Percentiles rank a stretch among this genome's conserved stretches.
phyloP scores from a whole-genome alignment of 2,888 invertebrate genomes.

The Agrotis clavis region DNA sequence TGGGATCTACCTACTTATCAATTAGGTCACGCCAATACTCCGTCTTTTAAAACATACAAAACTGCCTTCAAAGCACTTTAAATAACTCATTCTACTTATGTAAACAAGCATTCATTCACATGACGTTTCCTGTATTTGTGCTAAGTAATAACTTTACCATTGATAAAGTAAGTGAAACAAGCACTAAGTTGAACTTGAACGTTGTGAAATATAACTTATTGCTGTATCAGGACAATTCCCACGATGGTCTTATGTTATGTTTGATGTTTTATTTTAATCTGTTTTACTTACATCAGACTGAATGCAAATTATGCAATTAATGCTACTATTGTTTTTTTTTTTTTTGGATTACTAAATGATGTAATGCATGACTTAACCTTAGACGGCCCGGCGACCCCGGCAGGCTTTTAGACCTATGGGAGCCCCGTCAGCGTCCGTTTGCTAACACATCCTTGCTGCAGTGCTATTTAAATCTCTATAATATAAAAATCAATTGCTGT shows the following conservation, averaged over 20 bases:
- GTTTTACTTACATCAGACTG: background rate
- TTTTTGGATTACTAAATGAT: too few relatives aligned
- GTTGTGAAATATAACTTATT: conserved; percentile 45
- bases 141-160: conserved; percentile 44
- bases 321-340: too few relatives aligned
- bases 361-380: too few relatives aligned
- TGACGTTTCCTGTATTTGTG: conserved; percentile 61
- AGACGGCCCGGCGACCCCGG: too few relatives aligned
- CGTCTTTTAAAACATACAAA: conserved; percentile 5
- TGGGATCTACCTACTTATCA: too few relatives aligned
- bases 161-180: conserved; percentile 50
- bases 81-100: conserved; percentile 17
- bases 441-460: too few relatives aligned
- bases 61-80: conserved; percentile 7
- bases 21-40: background rate
- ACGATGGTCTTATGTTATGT: conserved; percentile 33
- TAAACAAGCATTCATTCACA: conserved; percentile 63
- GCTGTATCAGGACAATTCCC: conserved; percentile 33
- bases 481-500: too few relatives aligned
- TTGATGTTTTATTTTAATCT: background rate
- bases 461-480: too few relatives aligned
- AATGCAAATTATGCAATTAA: too few relatives aligned
- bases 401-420: too few relatives aligned
- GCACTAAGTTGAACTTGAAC: conserved; percentile 42
- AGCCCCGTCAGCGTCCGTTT: too few relatives aligned